Base-by-base conservation (phyloP, 2,113 vertebrate genomes). In the Cyphomyrus discorhynchus region DNA sequence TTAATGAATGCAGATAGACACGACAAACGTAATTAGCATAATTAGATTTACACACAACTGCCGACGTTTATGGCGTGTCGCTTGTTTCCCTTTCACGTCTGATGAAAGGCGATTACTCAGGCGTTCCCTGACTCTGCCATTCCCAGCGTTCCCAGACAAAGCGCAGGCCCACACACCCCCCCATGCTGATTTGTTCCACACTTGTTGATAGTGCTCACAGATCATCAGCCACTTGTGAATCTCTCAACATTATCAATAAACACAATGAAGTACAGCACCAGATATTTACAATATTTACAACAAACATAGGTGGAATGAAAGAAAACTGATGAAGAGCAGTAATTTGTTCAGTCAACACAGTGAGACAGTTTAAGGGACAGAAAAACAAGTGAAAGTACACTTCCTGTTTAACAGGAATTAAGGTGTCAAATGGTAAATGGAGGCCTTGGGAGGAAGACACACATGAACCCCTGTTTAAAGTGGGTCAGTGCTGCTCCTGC, bases 41-140 rank as follows among this genome's bases (percentile, higher is more conserved):
- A 88, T 88, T 58, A 56, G 86, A 82, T 88, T 90, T 88, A 74
- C 52, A 83, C 86, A 83, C 86, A 62, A 70, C 86, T 45, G 86
- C 53, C 49, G 87, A 66, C 85, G 5, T 53, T 49, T 84, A 42
- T 45, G 49, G 31, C n/a, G 17, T 53, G 52, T 62, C 42, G 3
- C 8, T n/a, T 86, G 62, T 90, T 90, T 52, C 31, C 47, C 56
- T 89, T 86, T 86, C 24, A 42, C 46, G 13, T 86, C 83, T 24
- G 85, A 90, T 66, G 82, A 90, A 86, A 90, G 86, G 35, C 8
- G 82, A 86, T 82, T 50, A 62, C 56, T 56, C 31, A 24, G 21
- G 15, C 24, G 82, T 17, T 35, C 46, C 17, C 62, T 89, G 47
- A 47, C 47, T 24, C 45, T 3, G 13, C 17, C 17, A 70, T 70